Percentiles rank a stretch among this genome's conserved stretches.
phyloP scores from a whole-genome alignment of 2,888 invertebrate species.

The Metellina segmentata region DNA sequence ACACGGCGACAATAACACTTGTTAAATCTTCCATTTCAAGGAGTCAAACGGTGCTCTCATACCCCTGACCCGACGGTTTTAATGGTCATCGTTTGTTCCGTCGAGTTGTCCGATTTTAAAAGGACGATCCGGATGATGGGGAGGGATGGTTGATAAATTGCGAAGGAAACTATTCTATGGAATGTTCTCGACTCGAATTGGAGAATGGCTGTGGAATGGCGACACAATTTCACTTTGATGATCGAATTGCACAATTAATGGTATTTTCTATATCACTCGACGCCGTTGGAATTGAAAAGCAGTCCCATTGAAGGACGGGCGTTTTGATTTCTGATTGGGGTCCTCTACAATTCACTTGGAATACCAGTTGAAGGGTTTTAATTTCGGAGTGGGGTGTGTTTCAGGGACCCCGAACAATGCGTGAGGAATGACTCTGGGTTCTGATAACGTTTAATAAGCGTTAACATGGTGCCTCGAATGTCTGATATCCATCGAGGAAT shows the following conservation, averaged over 20 bases:
- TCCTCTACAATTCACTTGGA: background rate
- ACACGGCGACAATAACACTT: conserved; percentile 60
- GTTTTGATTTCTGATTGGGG: background rate
- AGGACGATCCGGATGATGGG: background rate
- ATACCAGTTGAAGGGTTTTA: no score
- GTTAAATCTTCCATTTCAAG: conserved; percentile 46
- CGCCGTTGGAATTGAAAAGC: background rate
- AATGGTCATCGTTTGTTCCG: conserved; percentile 42
- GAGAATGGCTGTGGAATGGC: background rate
- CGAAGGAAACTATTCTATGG: background rate
- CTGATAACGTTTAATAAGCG: no score
- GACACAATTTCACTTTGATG: background rate
- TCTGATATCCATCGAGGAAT: no score
- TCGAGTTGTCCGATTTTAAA: conserved; percentile 41
- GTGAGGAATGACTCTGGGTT: no score
- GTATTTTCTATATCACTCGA: background rate
- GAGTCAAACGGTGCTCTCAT: conserved; percentile 35
- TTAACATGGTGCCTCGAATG: no score
- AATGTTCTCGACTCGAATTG: background rate
- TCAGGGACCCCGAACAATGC: no score
- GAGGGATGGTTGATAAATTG: conserved; percentile 7
- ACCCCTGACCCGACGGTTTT: conserved; percentile 1
- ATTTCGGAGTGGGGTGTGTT: no score
- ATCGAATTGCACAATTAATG: background rate
- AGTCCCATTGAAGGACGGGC: background rate